Conservation (phyloP, 2,797 vertebrate species). For the Manis crassicaudata region DNA sequence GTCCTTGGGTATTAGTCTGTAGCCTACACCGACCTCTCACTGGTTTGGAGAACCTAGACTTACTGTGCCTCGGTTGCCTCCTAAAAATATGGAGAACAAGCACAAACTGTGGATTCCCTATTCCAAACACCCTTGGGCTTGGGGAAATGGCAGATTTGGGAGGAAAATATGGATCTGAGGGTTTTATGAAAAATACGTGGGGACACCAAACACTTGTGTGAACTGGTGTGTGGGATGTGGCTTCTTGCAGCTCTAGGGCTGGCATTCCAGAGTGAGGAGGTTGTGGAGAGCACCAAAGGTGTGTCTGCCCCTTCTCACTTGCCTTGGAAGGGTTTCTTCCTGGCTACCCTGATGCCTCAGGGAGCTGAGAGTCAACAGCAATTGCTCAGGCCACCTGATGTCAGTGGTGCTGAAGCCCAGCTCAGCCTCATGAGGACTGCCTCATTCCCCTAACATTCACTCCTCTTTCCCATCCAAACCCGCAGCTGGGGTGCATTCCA, state of each 20-base stretch:
- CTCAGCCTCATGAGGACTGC: rapidly evolving
- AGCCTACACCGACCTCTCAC: not conserved
- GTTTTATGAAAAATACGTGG: not conserved
- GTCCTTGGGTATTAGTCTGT: not conserved
- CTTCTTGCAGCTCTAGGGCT: not conserved
- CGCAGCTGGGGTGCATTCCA: not conserved
- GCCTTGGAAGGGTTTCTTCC: not conserved
- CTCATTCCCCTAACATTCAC: rapidly evolving
- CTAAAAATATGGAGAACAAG: not conserved
- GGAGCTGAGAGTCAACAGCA: not conserved
- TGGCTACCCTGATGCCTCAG: rapidly evolving
- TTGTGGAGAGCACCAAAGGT: not conserved
- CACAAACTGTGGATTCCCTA: not conserved
- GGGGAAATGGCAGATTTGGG: not conserved
- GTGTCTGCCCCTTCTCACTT: not conserved
- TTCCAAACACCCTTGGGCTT: not conserved
- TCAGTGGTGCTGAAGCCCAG: not conserved
- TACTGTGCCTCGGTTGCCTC: not conserved
- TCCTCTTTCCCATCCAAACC: not conserved
- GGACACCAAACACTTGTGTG: not conserved
- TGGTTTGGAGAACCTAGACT: not conserved
- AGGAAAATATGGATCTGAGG: too few species aligned
- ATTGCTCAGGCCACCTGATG: too few species aligned
- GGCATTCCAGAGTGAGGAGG: not conserved
- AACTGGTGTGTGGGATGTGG: not conserved